Conservation (phyloP, 2,888 invertebrate genomes). For the Athetis lepigone region DNA sequence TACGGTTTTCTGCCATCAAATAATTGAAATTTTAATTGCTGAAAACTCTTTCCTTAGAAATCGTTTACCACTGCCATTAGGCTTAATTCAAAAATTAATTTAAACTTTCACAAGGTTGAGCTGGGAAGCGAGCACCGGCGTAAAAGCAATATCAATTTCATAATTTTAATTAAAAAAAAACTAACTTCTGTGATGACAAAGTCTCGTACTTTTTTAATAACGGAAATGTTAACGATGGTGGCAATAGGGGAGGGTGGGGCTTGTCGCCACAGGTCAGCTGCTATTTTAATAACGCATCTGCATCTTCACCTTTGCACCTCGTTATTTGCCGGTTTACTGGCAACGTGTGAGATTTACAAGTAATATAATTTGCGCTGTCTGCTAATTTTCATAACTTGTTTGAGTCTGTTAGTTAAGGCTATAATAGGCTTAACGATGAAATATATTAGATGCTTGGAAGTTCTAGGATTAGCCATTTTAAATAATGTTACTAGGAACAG, state of each 20-base stretch:
- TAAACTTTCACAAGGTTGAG: slow-evolving; percentile 89
- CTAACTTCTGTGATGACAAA: slow-evolving; percentile 90
- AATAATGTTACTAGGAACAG: not conserved
- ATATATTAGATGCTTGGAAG: slow-evolving; percentile 13
- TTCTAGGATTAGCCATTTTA: not conserved
- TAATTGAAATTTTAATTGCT: slow-evolving; percentile 87
- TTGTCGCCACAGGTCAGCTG: slow-evolving; percentile 67
- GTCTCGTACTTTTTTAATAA: slow-evolving; percentile 91
- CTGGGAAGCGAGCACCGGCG: slow-evolving; percentile 83
- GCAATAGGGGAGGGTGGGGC: slow-evolving; percentile 69
- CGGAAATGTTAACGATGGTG: slow-evolving; percentile 86
- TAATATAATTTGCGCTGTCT: slow-evolving; percentile 22
- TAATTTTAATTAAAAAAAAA: slow-evolving; percentile 91
- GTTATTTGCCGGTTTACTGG: slow-evolving; percentile 55
- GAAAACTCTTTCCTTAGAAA: slow-evolving; percentile 88
- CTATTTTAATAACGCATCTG: slow-evolving; percentile 71
- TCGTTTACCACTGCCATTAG: slow-evolving; percentile 89
- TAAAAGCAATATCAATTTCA: slow-evolving; percentile 91
- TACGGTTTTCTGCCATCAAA: slow-evolving; percentile 80
- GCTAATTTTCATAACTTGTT: slow-evolving; percentile 48
- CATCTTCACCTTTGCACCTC: slow-evolving; percentile 61
- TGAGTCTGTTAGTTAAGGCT: slow-evolving; percentile 22
- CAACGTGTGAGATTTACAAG: slow-evolving; percentile 54
- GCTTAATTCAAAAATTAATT: slow-evolving; percentile 91
- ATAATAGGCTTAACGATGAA: slow-evolving; percentile 14